phyloP scores from a whole-genome alignment of 2,113 vertebrate genomes.

The Diadophis punctatus region DNA sequence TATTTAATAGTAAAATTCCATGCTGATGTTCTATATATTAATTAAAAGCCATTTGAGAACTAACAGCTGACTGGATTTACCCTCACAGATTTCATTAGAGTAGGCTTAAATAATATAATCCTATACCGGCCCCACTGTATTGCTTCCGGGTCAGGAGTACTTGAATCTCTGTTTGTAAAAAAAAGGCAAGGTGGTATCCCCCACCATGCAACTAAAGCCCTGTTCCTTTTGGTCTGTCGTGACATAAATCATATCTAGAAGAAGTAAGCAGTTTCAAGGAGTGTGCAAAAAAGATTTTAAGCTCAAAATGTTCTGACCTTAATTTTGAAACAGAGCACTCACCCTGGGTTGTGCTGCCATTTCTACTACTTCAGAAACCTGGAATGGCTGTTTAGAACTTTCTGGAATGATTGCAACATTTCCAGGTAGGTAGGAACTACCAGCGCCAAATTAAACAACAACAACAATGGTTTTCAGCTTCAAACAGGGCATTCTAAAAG shows the following conservation, averaged over 20 bases:
- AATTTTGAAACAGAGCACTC: background rate
- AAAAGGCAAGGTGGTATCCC: background rate
- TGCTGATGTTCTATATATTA: background rate
- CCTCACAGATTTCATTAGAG: background rate
- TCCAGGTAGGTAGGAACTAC: background rate
- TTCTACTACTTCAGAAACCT: background rate
- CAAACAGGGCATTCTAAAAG: background rate
- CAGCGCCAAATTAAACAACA: background rate
- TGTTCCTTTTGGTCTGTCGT: background rate
- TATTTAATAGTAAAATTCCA: background rate
- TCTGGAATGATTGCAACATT: background rate
- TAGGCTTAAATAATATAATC: background rate
- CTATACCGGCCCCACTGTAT: background rate
- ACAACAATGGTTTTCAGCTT: background rate
- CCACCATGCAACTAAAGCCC: background rate
- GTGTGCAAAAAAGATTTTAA: background rate
- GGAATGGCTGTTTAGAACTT: background rate
- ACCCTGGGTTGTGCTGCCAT: background rate
- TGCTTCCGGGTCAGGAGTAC: background rate
- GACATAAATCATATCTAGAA: background rate
- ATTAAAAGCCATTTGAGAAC: background rate
- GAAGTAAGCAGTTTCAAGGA: background rate
- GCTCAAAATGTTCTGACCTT: background rate
- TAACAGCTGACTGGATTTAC: background rate
- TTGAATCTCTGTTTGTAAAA: background rate